Evolutionary conservation across 1,140 invertebrate species (phyloP).

Genomic region (Bombus soroeensis): DNA sequence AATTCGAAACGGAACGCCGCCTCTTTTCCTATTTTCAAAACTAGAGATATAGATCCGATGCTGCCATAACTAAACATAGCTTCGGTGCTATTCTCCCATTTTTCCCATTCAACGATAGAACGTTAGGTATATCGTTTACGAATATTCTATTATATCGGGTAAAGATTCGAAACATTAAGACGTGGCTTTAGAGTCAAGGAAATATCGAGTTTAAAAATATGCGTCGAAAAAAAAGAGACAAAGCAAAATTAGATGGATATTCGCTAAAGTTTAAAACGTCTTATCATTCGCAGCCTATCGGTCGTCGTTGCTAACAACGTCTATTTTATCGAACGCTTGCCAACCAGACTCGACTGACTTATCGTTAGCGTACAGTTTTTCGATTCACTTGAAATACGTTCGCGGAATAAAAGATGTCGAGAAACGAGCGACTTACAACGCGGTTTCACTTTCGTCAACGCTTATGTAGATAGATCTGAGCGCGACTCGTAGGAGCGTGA

Average conservation of each 20-base stretch:
- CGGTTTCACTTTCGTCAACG: conserved; percentile 2
- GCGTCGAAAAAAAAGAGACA: no score
- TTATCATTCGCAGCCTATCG: background rate
- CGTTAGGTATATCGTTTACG: no score
- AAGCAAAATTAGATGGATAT: background rate
- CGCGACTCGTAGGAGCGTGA: background rate
- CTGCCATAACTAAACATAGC: no score
- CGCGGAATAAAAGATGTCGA: background rate
- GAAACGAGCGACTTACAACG: background rate
- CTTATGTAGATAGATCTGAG: background rate
- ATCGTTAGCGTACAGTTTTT: no score
- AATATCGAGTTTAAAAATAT: background rate
- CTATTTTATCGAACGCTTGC: no score
- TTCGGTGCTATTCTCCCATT: background rate
- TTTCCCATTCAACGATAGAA: background rate
- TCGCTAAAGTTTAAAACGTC: background rate
- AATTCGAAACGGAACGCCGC: background rate
- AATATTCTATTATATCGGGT: background rate
- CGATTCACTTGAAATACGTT: background rate
- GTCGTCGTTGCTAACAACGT: background rate
- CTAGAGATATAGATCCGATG: no score
- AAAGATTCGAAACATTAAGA: background rate
- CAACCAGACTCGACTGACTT: no score
- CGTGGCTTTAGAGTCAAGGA: background rate
- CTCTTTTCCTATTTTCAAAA: no score